Evolutionary conservation across 2,113 vertebrate species (phyloP), one percentile per base, ranked within the genome.

Genomic region (Tauraco erythrolophus): DNA sequence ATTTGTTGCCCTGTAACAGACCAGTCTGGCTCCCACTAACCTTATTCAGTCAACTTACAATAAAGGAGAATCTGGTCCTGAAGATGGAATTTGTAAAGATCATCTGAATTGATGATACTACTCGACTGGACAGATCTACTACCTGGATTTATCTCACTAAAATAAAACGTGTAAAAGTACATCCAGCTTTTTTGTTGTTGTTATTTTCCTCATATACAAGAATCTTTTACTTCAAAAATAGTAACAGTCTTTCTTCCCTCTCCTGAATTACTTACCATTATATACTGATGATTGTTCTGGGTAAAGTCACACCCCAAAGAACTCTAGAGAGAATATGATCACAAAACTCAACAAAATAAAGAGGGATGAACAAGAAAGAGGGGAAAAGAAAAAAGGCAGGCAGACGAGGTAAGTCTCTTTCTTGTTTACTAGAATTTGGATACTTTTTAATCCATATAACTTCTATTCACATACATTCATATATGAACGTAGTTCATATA

Each of bases 51-150:
- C 53, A 80, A 19, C 39, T 72, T n/a, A 56, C 9, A n/a, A 13
- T 5, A 46, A 27, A 31, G 61, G 51, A 19, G 31, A 60, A 37
- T 16, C 46, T 27, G 15, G 28, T 62, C 65, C 61, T 54, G 31
- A 50, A 78, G 50, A 17, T 9, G 5, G 50, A 51, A 51, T 27
- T 13, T 56, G 54, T 22, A 84, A 65, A 1, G 15, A 50, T 9
- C 31, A 50, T 9, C n/a, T 75, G 9, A 33, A 39, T 69, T 31
- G 14, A 51, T 3, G 4, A 24, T 17, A 51, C 0, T 25, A 43
- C 5, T 1, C 25, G 75, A 79, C 71, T 1, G 6, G 43, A 51
- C 22, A 50, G 18, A 37, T 8, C 37, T 2, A n/a, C 2, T 3
- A 25, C 0, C 0, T 48, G 21, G 33, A 41, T 71, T 31, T 77